These are phyloP conservation scores for Eilema griseolum DNA, from an alignment of 2,888 invertebrate genomes.

Conservation along the genomic window DNA sequence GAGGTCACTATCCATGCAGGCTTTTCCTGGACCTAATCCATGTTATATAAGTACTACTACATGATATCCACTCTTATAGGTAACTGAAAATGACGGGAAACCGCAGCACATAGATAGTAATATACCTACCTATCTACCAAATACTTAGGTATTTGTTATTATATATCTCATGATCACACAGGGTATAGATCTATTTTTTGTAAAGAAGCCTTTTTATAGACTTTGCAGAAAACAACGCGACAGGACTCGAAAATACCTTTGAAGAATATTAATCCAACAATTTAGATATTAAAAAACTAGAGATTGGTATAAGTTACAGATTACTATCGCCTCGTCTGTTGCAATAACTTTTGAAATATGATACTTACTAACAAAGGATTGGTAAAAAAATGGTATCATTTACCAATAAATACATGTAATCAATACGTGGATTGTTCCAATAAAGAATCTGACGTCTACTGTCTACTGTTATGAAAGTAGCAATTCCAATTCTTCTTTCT, in stretches of 20 bases:
- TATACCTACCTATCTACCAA: too few species aligned
- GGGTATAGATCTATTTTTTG: too few species aligned
- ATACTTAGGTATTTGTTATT: too few species aligned
- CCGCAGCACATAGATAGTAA: conserved; percentile 52
- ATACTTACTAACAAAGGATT: neutral
- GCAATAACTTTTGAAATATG: neutral
- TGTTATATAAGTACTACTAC: neutral
- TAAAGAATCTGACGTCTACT: neutral
- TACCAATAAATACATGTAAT: neutral
- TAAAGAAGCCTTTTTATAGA: too few species aligned
- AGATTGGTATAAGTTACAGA: neutral
- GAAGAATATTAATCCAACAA: too few species aligned
- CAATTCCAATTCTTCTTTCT: too few species aligned
- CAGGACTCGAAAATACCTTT: too few species aligned
- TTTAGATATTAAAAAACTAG: too few species aligned
- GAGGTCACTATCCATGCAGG: neutral
- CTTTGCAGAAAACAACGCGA: too few species aligned
- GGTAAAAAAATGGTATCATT: neutral
- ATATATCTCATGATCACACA: too few species aligned
- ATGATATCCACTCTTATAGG: conserved; percentile 33
- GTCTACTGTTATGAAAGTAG: too few species aligned
- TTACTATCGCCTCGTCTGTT: neutral
- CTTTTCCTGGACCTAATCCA: neutral
- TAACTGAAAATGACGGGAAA: conserved; percentile 55
- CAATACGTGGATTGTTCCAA: neutral